These are phyloP conservation scores for Microchirus variegatus DNA, from an alignment of 2,797 vertebrate genomes.

Conservation along the genomic window DNA sequence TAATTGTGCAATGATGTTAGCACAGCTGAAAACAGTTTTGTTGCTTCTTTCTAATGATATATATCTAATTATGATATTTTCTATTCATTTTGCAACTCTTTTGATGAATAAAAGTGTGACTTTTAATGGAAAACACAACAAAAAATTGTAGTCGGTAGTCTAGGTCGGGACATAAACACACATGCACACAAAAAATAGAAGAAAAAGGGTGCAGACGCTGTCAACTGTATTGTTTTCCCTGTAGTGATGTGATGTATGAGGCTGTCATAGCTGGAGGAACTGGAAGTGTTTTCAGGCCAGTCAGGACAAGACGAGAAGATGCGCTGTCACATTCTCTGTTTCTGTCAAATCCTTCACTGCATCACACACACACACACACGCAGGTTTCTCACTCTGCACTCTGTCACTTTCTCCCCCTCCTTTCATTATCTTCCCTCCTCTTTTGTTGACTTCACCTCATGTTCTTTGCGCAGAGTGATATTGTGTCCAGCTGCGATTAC, in stretches of 20 bases:
- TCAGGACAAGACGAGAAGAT: conserved; percentile 78
- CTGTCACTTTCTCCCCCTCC: conserved; percentile 46
- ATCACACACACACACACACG: conserved; percentile 25
- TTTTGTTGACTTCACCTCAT: conserved; percentile 28
- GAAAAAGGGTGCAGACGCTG: conserved; percentile 7
- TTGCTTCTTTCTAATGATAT: too few relatives aligned
- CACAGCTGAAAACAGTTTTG: too few relatives aligned
- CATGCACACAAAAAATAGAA: conserved; percentile 2
- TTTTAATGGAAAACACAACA: too few relatives aligned
- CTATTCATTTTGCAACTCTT: too few relatives aligned
- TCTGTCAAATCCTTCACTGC: conserved; percentile 48
- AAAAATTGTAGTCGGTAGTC: too few relatives aligned
- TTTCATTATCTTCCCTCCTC: conserved; percentile 47
- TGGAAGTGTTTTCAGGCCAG: conserved; percentile 69
- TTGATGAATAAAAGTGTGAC: too few relatives aligned
- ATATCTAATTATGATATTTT: too few relatives aligned
- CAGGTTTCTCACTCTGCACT: conserved; percentile 56
- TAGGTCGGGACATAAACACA: conserved; percentile 26
- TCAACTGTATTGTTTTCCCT: conserved; percentile 55
- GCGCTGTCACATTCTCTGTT: conserved; percentile 75
- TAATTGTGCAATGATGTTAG: too few relatives aligned
- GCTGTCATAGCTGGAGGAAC: conserved; percentile 46
- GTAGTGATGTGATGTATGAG: conserved; percentile 52
- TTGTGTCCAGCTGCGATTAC: conserved; percentile 13
- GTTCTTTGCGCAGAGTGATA: conserved; percentile 13